Base-by-base conservation (phyloP, 64 coral and sea anemone species). In the Stylophora pistillata region DNA sequence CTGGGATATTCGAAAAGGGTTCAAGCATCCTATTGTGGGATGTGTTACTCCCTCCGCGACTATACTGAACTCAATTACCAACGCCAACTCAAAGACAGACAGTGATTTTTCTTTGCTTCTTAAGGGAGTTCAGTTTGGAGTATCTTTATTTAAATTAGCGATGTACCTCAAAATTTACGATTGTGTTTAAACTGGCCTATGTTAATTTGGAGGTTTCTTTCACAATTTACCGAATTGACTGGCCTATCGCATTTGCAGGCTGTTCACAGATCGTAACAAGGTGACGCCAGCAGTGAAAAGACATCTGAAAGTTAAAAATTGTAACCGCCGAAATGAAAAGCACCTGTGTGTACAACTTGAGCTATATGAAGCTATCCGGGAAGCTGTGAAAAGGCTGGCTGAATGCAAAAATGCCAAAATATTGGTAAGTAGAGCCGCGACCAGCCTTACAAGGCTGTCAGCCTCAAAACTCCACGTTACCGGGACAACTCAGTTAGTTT, bases 221-320 rank as follows among this genome's bases (percentile, higher is more conserved):
- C 37, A 47, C 37, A n/a, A 60, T 53, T 21, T 33, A 54, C 6
- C 13, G 2, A 29, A 74, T 11, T 69, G 30, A 74, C 53, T 32
- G 0, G 71, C 32, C 56, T 41, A 0, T 23, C n/a, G 17, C 25
- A 66, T 11, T 72, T 37, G 12, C 76, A 91, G 88, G 57, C 81
- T 96, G 63, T 96, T 92, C 80, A 13, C 92, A 21, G 86, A 96
- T 53, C 56, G 56, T 17, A 29, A 37, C 16, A 96, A 96, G 75
- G 54, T 96, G 28, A 79, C 94, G 15, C 27, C 31, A 53, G 28
- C 53, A 6, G 86, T 96, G 3, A 85, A 68, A 53, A 25, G 28
- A 28, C 94, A 96, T 86, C 70, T 96, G n/a, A 88, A 73, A 13
- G 71, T 66, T 28, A 58, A 76, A 27, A 25, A 76, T 26, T 95